Percentiles rank a stretch among this genome's conserved stretches.
Conservation (phyloP, 2,113 vertebrate genomes). For the Strigops habroptila region DNA sequence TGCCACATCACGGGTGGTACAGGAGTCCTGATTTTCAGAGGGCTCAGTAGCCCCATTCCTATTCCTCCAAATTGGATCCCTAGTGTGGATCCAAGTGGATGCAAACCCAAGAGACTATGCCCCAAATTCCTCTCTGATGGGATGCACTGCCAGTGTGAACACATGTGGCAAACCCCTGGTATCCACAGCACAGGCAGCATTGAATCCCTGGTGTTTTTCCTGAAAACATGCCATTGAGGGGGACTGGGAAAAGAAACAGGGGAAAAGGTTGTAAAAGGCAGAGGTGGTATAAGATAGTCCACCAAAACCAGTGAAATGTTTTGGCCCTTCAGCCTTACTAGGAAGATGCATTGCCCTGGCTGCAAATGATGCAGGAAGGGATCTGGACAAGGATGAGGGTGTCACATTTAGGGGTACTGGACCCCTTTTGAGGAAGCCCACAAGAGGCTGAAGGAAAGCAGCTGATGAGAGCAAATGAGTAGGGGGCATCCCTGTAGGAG, state of each 20-base stretch:
- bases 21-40: neutral
- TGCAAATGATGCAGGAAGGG: neutral
- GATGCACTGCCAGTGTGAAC: neutral
- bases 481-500: neutral
- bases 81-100: neutral
- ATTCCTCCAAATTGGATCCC: neutral
- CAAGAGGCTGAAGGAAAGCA: neutral
- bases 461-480: neutral
- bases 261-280: neutral
- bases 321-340: neutral
- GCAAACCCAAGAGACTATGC: neutral
- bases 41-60: neutral
- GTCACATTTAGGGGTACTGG: neutral
- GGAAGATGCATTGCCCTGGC: fast-evolving
- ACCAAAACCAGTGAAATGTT: neutral
- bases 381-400: neutral
- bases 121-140: neutral
- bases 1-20: neutral
- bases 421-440: neutral
- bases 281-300: neutral
- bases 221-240: neutral
- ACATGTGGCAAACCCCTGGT: fast-evolving
- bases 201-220: neutral
- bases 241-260: neutral
- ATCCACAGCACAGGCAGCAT: neutral